Conservation (phyloP, 2,797 vertebrate genomes). For the Atherinosoma microstoma region DNA sequence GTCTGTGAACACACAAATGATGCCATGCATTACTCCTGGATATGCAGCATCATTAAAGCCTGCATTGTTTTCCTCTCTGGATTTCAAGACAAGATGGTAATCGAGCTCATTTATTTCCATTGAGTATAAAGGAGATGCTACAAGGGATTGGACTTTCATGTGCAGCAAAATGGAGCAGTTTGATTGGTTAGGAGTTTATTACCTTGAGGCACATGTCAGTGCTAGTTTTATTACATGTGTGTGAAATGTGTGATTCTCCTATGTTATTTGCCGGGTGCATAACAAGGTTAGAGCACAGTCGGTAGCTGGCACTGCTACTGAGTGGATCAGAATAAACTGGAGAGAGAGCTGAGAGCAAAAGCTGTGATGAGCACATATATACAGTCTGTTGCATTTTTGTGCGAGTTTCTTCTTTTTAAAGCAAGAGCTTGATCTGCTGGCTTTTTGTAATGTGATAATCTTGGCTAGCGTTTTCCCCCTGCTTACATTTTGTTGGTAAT, state of each 20-base stretch:
- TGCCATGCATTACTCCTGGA: constrained; percentile 70
- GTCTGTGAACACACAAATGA: constrained; percentile 32
- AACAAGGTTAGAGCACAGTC: background rate
- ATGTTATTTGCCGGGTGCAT: background rate
- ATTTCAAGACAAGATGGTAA: constrained; percentile 64
- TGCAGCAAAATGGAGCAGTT: constrained; percentile 6
- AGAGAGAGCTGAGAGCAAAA: background rate
- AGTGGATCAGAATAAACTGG: background rate
- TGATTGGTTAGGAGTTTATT: constrained; percentile 18
- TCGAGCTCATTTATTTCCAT: background rate
- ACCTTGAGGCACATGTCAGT: background rate
- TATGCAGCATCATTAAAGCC: constrained; percentile 68
- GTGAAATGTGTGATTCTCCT: constrained; percentile 26
- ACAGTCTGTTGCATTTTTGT: background rate
- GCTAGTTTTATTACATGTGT: constrained; percentile 7
- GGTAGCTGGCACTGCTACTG: background rate
- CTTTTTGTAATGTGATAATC: background rate
- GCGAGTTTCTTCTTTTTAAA: background rate
- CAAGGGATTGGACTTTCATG: too few species aligned
- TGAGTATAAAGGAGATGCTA: accelerated
- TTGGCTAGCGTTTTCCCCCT: too few species aligned
- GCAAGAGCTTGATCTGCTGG: background rate
- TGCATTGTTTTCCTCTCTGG: constrained; percentile 58
- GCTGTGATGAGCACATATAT: background rate
- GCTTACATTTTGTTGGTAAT: background rate